Base-by-base conservation (phyloP, 2,113 vertebrate species). In the Psettodes erumei region DNA sequence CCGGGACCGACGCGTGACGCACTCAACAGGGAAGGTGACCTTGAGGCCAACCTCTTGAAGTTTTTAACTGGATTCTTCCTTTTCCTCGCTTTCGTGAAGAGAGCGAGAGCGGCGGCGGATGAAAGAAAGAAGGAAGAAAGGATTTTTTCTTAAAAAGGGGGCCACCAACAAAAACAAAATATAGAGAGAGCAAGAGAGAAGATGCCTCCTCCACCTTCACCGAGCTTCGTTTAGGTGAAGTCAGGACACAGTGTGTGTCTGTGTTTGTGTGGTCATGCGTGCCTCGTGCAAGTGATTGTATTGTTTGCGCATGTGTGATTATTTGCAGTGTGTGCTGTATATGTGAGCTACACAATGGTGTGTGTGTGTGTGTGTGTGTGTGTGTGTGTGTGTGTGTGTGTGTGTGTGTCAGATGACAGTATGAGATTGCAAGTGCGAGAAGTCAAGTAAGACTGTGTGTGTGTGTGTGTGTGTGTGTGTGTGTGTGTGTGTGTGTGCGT, bases 321-420 rank as follows among this genome's bases (percentile, higher is more conserved):
- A 0, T 43, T 48, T 9, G 37, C 4, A 6, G 32, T 71, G 48
- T 64, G 58, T 45, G 6, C 12, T 63, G 2, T 33, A 23, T 61
- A 47, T 54, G 59, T 19, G 35, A 43, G 45, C 51, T 19, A n/a
- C 68, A 74, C 35, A 27, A 19, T 45, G 25, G 60, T 79, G 45
- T 37, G 54, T 72, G 53, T 76, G n/a, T 71, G 18, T 25, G 32
- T 70, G 47, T 59, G 28, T 75, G 67, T 55, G 51, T 68, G 33
- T 82, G 54, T 79, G 58, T 30, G 50, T 62, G 55, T 77, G 25
- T 67, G n/a, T 21, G 23, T 71, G 50, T 62, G 27, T 77, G 70
- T 55, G 59, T 69, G 35, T 81, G 23, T 56, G 63, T 51, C 35
- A 58, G 33, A 64, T 25, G 0, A 51, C 53, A 60, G 37, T 74